Evolutionary conservation across 2,113 vertebrate genomes (phyloP).

Genomic region (Marmota flaviventris): DNA sequence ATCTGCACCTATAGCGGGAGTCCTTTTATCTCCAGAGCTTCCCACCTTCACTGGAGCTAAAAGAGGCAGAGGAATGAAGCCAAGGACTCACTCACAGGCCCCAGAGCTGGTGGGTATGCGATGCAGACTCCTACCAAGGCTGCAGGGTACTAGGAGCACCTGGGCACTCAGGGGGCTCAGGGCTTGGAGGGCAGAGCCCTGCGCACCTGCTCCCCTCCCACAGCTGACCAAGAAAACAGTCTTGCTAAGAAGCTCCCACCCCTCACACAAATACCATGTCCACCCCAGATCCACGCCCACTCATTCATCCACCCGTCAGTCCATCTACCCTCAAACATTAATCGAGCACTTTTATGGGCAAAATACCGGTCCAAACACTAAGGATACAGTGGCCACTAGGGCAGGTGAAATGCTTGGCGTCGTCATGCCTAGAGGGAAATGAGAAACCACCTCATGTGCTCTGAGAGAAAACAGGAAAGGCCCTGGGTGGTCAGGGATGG

Average conservation of each 20-base stretch:
- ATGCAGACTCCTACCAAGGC: not conserved
- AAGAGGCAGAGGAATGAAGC: not conserved
- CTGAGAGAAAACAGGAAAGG: not conserved
- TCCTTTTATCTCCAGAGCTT: not conserved
- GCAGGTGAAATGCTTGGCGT: not conserved
- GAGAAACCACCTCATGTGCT: accelerated
- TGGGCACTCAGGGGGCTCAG: no score
- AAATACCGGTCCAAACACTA: not conserved
- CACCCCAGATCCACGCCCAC: not conserved
- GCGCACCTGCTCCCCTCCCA: not conserved
- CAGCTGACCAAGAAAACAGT: not conserved
- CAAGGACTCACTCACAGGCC: not conserved
- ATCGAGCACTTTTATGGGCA: not conserved
- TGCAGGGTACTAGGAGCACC: not conserved
- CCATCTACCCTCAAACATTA: not conserved
- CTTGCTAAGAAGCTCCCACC: not conserved
- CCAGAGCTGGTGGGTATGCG: not conserved
- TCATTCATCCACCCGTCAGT: not conserved
- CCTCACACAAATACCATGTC: not conserved
- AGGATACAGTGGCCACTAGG: accelerated
- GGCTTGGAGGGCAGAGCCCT: accelerated
- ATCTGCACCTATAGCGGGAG: not conserved
- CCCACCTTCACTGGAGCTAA: not conserved
- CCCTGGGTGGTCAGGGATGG: not conserved
- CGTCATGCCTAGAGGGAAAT: not conserved